Percentiles rank a stretch among this genome's conserved stretches.
Evolutionary conservation across 2,888 invertebrate species (phyloP).

Genomic region (Epiperipatus broadwayi): DNA sequence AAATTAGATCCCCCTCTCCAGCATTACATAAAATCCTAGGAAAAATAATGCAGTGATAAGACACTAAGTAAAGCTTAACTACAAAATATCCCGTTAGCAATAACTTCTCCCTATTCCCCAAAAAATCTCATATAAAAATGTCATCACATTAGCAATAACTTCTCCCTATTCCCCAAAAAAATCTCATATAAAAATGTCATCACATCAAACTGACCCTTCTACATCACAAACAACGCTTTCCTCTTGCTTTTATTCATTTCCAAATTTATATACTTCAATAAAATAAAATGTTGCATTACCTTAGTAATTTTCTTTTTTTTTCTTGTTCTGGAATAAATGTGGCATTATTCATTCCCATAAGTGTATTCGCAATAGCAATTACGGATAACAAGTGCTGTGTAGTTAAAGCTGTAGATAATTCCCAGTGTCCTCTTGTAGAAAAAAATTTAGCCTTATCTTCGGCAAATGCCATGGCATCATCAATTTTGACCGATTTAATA

Average conservation of each 20-base stretch:
- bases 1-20: no score
- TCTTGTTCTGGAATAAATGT: conserved; percentile 51
- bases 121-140: no score
- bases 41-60: no score
- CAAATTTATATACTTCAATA: conserved; percentile 4
- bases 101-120: no score
- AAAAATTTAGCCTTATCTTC: conserved; percentile 61
- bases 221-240: background rate
- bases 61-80: no score
- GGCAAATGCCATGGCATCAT: conserved; percentile 20
- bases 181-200: no score
- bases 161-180: no score
- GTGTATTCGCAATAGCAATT: conserved; percentile 81
- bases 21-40: no score
- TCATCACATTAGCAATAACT: no score
- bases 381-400: conserved; percentile 87
- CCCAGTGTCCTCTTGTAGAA: conserved; percentile 80
- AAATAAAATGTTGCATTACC: conserved; percentile 14
- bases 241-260: conserved; percentile 5
- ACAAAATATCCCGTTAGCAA: no score
- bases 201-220: background rate
- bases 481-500: conserved; percentile 19
- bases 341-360: conserved; percentile 94
- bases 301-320: conserved; percentile 18
- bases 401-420: conserved; percentile 77